Evolutionary conservation across 2,797 vertebrate species (phyloP).

Genomic region (Coregonus ussuriensis): DNA sequence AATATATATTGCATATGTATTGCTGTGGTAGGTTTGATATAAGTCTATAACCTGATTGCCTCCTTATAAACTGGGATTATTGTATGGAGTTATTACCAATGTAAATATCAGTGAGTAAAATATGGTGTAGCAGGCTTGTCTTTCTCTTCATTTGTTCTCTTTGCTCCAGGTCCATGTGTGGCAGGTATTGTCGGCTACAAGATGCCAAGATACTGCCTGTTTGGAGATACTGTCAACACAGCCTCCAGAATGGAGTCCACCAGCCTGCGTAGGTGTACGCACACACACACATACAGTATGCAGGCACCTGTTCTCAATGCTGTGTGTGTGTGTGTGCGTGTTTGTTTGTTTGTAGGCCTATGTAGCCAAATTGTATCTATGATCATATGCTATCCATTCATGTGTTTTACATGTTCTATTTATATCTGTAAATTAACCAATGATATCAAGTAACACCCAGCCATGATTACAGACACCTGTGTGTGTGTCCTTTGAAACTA

Average conservation of each 20-base stretch:
- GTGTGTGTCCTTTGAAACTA: no score
- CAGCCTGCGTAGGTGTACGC: conserved; percentile 81
- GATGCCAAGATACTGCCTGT: conserved; percentile 91
- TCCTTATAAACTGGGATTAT: neutral
- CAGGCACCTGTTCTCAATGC: neutral
- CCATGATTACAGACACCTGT: no score
- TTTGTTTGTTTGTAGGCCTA: no score
- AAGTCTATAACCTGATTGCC: no score
- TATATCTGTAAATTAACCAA: no score
- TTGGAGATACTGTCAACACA: conserved; percentile 91
- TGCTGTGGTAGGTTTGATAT: neutral
- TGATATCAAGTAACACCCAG: no score
- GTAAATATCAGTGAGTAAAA: neutral
- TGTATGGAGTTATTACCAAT: neutral
- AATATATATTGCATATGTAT: neutral
- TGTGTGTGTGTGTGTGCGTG: neutral
- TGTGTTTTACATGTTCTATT: no score
- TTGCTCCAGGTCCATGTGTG: conserved; percentile 81
- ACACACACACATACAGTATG: conserved; percentile 7
- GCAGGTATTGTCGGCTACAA: conserved; percentile 91
- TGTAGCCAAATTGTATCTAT: no score
- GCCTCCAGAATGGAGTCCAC: conserved; percentile 91
- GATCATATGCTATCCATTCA: no score
- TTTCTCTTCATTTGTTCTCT: neutral
- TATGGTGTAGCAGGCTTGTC: neutral